Evolutionary conservation across 2,888 invertebrate species (phyloP), one percentile per base, ranked within the genome.

Genomic region (Tachystola acroxantha): DNA sequence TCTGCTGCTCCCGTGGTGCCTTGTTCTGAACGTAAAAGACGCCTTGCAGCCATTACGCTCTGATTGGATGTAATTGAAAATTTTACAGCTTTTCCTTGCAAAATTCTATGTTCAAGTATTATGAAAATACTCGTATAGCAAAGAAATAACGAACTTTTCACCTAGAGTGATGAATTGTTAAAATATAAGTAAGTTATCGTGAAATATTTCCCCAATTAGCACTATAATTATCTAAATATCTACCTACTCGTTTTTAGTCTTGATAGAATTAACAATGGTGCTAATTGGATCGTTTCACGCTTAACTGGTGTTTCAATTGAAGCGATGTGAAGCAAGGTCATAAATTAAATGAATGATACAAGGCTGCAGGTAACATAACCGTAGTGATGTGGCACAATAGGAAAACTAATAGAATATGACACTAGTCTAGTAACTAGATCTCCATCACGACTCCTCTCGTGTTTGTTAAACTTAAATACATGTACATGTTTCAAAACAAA

Each of bases 251-350:
- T 10, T 16, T 31, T 31, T 30, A 16, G 26, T 32, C 13, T 26
- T 27, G 19, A 19, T 39, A 22, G 34, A 40, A 39, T 38, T 36
- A 32, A 36, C 37, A 36, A 34, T 39, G 36, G 38, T 42, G 29
- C 36, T 52, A 43, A 52, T 52, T 46, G 45, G 37, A 40, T 39
- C 31, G 32, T 49, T 53, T 42, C 36, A 47, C 46, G 41, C 44
- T 39, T 22, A 37, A 37, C 43, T 42, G 36, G 10, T n/a, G 29
- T 14, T 33, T 13, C n/a, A 25, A 29, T 7, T 26, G 25, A 37
- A 33, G 24, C 25, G 32, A 20, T 11, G 32, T n/a, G 20, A 31
- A 30, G 7, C 16, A 30, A 30, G 30, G 19, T 7, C 30, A 10
- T 29, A n/a, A 10, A 31, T 32, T 32, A n/a, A 30, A 20, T 20